Evolutionary conservation across 2,797 vertebrate species (phyloP).

Genomic region (Microtus californicus): DNA sequence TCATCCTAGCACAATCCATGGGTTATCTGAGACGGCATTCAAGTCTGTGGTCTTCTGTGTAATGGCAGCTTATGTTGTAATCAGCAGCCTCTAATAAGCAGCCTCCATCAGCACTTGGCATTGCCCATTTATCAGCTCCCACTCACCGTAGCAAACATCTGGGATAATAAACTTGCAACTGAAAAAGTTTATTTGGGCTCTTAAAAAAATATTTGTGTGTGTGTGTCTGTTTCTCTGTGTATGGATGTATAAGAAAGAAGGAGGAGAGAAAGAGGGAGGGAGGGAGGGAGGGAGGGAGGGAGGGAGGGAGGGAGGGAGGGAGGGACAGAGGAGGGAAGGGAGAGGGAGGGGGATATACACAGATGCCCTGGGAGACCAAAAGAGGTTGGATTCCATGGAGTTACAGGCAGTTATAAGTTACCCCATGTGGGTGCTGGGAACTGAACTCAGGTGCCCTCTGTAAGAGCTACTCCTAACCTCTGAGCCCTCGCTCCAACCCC

Average conservation of each 20-base stretch:
- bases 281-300: background rate
- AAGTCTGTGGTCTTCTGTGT: background rate
- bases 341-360: background rate
- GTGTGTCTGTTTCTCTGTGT: background rate
- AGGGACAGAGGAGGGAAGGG: background rate
- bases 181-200: background rate
- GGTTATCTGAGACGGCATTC: background rate
- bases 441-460: background rate
- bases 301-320: background rate
- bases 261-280: background rate
- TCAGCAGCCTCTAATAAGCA: background rate
- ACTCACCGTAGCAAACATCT: background rate
- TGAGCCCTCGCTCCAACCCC: background rate
- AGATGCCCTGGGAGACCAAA: background rate
- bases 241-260: background rate
- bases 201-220: background rate
- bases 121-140: background rate
- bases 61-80: too few species aligned
- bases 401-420: background rate
- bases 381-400: background rate
- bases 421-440: background rate
- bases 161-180: background rate
- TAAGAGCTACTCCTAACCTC: background rate
- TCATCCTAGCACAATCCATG: background rate
- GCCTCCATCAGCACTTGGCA: background rate